Evolutionary conservation across 2,113 vertebrate species (phyloP).

Genomic region (Boleophthalmus pectinirostris): DNA sequence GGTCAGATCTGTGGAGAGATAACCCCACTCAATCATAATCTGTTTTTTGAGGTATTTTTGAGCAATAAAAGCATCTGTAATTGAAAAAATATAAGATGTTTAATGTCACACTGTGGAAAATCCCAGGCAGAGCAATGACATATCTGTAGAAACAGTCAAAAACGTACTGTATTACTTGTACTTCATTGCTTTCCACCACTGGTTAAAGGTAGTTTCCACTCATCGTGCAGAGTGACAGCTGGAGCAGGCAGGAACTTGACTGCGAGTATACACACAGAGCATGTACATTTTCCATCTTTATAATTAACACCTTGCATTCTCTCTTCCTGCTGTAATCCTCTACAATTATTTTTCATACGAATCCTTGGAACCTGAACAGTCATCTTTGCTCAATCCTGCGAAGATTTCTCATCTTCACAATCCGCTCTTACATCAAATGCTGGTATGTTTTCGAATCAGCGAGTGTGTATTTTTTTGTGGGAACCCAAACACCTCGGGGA

Average conservation of each 20-base stretch:
- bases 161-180: too few species aligned
- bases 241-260: conserved; percentile 38
- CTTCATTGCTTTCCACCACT: too few species aligned
- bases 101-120: too few species aligned
- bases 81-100: too few species aligned
- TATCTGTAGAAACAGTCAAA: too few species aligned
- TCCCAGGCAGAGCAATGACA: too few species aligned
- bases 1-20: too few species aligned
- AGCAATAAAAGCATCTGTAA: too few species aligned
- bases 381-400: not conserved
- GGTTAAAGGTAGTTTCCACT: conserved; percentile 23
- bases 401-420: not conserved
- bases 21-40: too few species aligned
- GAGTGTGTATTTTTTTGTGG: conserved; percentile 35
- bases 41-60: too few species aligned
- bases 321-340: not conserved
- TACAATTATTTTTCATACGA: not conserved
- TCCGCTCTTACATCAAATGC: conserved; percentile 1
- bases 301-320: conserved; percentile 1
- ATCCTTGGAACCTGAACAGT: conserved; percentile 3
- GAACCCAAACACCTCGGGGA: conserved; percentile 62
- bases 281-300: conserved; percentile 7
- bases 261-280: not conserved
- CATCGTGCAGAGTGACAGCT: conserved; percentile 9
- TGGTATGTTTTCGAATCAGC: conserved; percentile 23